These are phyloP conservation scores for Drosophila lacertosa DNA, from an alignment of 1,140 invertebrate genomes.

Conservation along the genomic window DNA sequence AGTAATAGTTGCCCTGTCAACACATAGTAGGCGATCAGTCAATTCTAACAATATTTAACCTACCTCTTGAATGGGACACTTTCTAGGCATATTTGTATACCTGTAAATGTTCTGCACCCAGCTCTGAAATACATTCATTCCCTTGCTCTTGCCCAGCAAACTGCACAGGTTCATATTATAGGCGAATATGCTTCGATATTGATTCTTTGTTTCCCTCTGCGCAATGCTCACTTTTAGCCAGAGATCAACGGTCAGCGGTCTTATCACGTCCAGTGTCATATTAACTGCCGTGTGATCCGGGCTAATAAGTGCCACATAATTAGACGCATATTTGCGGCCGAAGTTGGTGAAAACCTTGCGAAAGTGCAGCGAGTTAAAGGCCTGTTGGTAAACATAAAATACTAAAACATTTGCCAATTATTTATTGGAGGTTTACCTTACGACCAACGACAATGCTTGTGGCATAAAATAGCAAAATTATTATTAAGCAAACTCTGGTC, in stretches of 20 bases:
- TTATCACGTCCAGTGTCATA: slow-evolving; percentile 40
- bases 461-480: not conserved
- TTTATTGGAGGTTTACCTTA: slow-evolving; percentile 28
- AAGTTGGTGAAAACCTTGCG: slow-evolving; percentile 26
- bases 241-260: slow-evolving; percentile 33
- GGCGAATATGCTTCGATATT: slow-evolving; percentile 39
- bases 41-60: not conserved
- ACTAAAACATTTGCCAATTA: no score
- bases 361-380: slow-evolving; percentile 41
- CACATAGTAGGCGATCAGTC: not conserved
- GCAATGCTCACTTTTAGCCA: slow-evolving; percentile 39
- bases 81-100: slow-evolving; percentile 48
- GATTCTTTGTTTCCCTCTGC: slow-evolving; percentile 33
- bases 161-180: slow-evolving; percentile 60
- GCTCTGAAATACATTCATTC: slow-evolving; percentile 37
- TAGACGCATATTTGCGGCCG: slow-evolving; percentile 46
- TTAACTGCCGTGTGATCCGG: slow-evolving; percentile 34
- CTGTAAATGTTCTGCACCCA: slow-evolving; percentile 54
- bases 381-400: not conserved
- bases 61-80: slow-evolving; percentile 54
- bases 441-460: not conserved
- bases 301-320: slow-evolving; percentile 39
- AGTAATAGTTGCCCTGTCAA: slow-evolving; percentile 41
- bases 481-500: not conserved
- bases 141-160: slow-evolving; percentile 43